Evolutionary conservation across 1,140 invertebrate species (phyloP), one percentile per base, ranked within the genome.

Genomic region (Homalodisca vitripennis): DNA sequence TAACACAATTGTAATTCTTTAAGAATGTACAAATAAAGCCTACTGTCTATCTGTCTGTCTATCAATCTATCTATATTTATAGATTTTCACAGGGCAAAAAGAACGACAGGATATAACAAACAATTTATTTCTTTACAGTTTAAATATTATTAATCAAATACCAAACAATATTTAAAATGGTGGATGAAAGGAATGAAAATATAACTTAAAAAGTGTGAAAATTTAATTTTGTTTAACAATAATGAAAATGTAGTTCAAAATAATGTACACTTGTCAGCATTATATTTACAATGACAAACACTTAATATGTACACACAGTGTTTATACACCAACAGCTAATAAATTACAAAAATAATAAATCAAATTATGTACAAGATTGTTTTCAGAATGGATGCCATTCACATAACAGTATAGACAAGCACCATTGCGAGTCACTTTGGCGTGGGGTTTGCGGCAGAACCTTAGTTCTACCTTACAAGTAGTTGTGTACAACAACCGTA

Each of bases 271-370:
- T 27, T 27, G 55, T 10, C 55, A 29, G 10, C 3, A 12, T 27
- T 12, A 3, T 60, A 60, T 27, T 60, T 27, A 26, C 14, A 27
- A 6, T 3, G 3, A 60, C 14, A 60, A 60, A 60, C 34, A 41
- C 34, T 60, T 12, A 60, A 13, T 60, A 60, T 60, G 22, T 60
- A 60, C 55, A 60, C 3, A 60, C 48, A 53, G 48, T 53, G 27
- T 60, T 60, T 60, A 30, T 60, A 60, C 55, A 60, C 14, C 22
- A 60, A 60, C 24, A 60, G 55, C 55, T 60, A 60, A 60, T 60
- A 60, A 60, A 27, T 60, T 60, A 60, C 55, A 60, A 60, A 60
- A 60, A 60, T 60, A 60, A 60, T 60, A 60, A 60, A 60, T 60
- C 27, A 30, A 51, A 60, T 22, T 60, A 60, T 60, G 14, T 60